A percentile compares a stretch with the other conserved stretches of the same genome.
Evolutionary conservation across 30 jellyfish, hydroid and myxozoan genomes (phyloP).

Genomic region (Calvadosia cruxmelitensis): DNA sequence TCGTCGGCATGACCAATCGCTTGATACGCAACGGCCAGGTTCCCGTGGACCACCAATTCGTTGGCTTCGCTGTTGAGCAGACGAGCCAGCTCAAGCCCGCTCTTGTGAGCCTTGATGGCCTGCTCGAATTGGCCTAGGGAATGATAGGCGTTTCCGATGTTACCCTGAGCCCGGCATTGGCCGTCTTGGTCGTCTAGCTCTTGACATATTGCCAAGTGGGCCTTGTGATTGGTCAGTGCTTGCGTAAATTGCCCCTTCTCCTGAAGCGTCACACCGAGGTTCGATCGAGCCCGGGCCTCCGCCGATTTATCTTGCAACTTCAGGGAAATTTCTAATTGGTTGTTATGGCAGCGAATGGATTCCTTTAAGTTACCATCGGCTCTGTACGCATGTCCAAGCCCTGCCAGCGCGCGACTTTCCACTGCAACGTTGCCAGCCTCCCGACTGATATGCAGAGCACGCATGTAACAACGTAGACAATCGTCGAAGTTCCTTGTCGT

Average conservation of each 20-base stretch:
- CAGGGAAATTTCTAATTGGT: constrained; percentile 56
- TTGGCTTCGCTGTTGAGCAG: constrained; percentile 52
- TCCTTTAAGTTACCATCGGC: constrained; percentile 47
- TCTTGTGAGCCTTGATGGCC: constrained; percentile 74
- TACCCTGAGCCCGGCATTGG: constrained; percentile 91
- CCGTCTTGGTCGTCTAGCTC: constrained; percentile 86
- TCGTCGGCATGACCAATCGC: constrained; percentile 59
- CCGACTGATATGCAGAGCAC: constrained; percentile 39
- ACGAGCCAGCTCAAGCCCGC: constrained; percentile 53
- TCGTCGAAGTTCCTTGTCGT: constrained; percentile 44
- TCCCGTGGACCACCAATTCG: constrained; percentile 81
- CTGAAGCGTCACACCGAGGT: constrained; percentile 79
- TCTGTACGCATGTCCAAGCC: constrained; percentile 79
- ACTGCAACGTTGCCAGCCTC: constrained; percentile 27
- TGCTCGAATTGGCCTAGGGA: constrained; percentile 66
- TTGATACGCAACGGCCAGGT: constrained; percentile 87
- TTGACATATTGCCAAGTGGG: constrained; percentile 52
- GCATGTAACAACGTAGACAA: constrained; percentile 41
- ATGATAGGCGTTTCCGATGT: constrained; percentile 89
- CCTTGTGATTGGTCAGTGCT: constrained; percentile 76
- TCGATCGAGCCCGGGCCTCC: constrained; percentile 84
- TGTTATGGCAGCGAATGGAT: constrained; percentile 69
- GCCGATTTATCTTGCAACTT: constrained; percentile 42
- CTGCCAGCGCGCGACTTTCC: constrained; percentile 70
- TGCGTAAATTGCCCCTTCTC: constrained; percentile 62